phyloP scores from a whole-genome alignment of 2,113 vertebrate genomes.

The Zosterops borbonicus region DNA sequence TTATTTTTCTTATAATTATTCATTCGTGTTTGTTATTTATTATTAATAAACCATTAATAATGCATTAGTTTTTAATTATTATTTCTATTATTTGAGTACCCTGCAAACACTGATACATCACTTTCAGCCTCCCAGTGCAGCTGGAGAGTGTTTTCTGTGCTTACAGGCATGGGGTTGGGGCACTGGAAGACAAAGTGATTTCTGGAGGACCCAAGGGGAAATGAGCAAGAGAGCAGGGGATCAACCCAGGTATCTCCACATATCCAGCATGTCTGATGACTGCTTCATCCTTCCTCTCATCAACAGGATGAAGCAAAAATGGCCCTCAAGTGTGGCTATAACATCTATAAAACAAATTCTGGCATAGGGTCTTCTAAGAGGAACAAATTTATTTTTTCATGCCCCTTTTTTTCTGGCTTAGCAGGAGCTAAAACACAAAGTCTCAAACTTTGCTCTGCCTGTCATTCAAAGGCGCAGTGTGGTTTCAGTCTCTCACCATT shows the following conservation, averaged over 20 bases:
- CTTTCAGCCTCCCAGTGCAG: neutral
- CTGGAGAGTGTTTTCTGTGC: neutral
- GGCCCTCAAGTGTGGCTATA: neutral
- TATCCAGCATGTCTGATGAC: neutral
- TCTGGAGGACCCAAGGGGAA: neutral
- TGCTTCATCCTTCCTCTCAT: neutral
- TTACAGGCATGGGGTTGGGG: neutral
- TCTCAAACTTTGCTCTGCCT: neutral
- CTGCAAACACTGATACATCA: neutral
- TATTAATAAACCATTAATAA: neutral
- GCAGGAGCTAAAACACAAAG: neutral
- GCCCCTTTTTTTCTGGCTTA: neutral
- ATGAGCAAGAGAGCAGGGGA: neutral
- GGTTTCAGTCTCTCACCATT: neutral
- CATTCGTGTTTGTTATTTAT: neutral
- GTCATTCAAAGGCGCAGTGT: neutral
- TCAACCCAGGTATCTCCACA: rapidly evolving
- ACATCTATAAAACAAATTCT: neutral
- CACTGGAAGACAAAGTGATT: neutral
- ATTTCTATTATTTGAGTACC: neutral
- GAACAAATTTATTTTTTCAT: neutral
- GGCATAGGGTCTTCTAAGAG: neutral
- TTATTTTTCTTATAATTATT: neutral
- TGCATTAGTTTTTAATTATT: neutral
- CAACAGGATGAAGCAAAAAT: neutral